Conservation (phyloP, 2,888 invertebrate species). For the Brachyptera risi region DNA sequence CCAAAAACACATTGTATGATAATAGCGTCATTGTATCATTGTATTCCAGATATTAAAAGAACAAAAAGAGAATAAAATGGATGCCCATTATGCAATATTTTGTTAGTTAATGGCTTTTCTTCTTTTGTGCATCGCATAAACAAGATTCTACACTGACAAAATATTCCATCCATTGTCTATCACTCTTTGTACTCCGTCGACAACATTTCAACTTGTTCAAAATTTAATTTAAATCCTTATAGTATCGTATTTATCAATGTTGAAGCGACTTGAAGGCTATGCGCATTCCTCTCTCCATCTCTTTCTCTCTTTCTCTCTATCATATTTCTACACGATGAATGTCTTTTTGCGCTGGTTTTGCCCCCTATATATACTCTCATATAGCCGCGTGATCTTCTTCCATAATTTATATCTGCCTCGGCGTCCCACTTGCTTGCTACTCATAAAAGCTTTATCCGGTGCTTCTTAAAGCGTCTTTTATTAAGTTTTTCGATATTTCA, state of each 20-base stretch:
- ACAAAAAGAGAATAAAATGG: conserved; percentile 9
- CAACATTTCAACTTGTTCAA: conserved; percentile 24
- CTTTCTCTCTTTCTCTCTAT: too few relatives aligned
- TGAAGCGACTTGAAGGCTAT: conserved; percentile 18
- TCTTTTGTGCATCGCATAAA: conserved; percentile 18
- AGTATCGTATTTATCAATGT: conserved; percentile 27
- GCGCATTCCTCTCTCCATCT: conserved; percentile 15
- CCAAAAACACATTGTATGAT: too few relatives aligned
- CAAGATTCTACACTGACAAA: conserved; percentile 21
- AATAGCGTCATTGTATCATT: neutral
- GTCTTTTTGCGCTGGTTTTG: conserved; percentile 9
- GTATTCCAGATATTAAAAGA: neutral
- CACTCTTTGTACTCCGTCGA: conserved; percentile 13
- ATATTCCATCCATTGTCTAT: conserved; percentile 12
- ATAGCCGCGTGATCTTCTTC: conserved; percentile 2
- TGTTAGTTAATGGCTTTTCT: conserved; percentile 5
- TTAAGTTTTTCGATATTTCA: conserved; percentile 33
- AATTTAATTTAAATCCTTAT: conserved; percentile 25
- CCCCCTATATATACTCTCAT: neutral
- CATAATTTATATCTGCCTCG: conserved; percentile 26
- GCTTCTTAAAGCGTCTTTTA: conserved; percentile 25
- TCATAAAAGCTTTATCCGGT: conserved; percentile 31
- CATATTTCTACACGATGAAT: neutral
- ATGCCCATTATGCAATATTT: conserved; percentile 16
- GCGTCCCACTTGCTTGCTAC: conserved; percentile 25